Percentiles rank a stretch among this genome's conserved stretches.
phyloP scores from a whole-genome alignment of 2,113 vertebrate genomes.

The Neolamprologus sp. region DNA sequence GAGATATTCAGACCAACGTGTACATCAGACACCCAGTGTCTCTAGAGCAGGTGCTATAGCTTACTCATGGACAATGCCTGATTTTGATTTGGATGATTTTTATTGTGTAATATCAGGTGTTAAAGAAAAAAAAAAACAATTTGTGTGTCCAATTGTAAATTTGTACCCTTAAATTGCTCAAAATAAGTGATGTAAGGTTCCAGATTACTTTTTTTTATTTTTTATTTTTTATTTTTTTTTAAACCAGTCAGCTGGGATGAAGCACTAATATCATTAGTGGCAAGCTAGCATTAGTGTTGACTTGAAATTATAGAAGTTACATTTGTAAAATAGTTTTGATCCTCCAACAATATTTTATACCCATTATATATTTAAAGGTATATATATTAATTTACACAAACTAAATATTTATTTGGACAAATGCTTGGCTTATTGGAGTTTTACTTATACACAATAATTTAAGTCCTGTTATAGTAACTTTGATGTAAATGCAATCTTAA shows the following conservation, averaged over 20 bases:
- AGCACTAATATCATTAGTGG: background rate
- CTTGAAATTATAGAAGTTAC: background rate
- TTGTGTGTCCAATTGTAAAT: background rate
- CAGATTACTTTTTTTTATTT: background rate
- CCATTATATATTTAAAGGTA: background rate
- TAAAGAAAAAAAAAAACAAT: background rate
- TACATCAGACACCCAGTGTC: slow-evolving; percentile 96
- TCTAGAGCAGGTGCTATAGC: slow-evolving; percentile 71
- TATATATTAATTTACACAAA: background rate
- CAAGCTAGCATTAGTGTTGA: background rate
- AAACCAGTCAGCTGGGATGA: background rate
- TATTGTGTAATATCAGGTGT: background rate
- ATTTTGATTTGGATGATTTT: background rate
- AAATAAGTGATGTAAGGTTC: background rate
- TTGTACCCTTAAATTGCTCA: background rate
- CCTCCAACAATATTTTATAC: background rate
- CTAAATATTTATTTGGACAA: background rate
- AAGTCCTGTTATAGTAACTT: background rate
- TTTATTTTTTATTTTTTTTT: background rate
- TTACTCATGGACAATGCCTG: background rate
- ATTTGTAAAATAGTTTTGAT: background rate
- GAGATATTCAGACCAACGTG: slow-evolving; percentile 89
- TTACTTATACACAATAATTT: background rate
- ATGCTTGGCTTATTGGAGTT: background rate
- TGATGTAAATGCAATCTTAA: background rate